A percentile compares a stretch with the other conserved stretches of the same genome.
Evolutionary conservation across 1,140 invertebrate genomes (phyloP).

Genomic region (Palaemon carinicauda): DNA sequence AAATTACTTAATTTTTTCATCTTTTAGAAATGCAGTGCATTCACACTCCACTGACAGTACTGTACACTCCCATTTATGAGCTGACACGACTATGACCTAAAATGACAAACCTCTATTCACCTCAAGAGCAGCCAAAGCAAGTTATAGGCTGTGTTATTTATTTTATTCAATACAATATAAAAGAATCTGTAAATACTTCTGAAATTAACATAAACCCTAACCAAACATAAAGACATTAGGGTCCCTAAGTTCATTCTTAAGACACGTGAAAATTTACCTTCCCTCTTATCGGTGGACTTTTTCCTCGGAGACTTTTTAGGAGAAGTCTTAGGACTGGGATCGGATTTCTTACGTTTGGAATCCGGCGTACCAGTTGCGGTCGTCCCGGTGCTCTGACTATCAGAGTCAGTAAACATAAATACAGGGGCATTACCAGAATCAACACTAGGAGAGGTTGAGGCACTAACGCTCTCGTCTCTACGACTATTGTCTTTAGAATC

Average conservation of each 20-base stretch:
- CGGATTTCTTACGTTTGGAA: neutral
- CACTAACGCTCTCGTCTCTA: neutral
- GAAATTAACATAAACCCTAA: neutral
- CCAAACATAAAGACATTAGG: neutral
- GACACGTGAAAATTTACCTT: neutral
- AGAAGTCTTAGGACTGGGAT: conserved; percentile 41
- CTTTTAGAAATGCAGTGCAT: no score
- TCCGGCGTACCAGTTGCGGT: no score
- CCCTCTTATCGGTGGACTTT: conserved; percentile 6
- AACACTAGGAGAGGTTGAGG: neutral
- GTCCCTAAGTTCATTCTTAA: neutral
- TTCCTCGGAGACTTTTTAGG: conserved; percentile 30
- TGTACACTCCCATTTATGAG: no score
- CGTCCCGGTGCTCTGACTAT: neutral
- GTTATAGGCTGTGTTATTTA: no score
- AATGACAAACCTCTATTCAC: no score
- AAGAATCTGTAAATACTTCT: neutral
- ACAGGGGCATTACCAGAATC: neutral
- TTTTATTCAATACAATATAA: neutral
- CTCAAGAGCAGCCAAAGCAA: no score
- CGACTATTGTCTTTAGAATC: neutral
- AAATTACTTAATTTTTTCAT: no score
- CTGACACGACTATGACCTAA: no score
- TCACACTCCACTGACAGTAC: no score
- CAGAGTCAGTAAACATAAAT: neutral